Base-by-base conservation (phyloP, 1,140 invertebrate genomes). In the Pachypeltis micranthus region DNA sequence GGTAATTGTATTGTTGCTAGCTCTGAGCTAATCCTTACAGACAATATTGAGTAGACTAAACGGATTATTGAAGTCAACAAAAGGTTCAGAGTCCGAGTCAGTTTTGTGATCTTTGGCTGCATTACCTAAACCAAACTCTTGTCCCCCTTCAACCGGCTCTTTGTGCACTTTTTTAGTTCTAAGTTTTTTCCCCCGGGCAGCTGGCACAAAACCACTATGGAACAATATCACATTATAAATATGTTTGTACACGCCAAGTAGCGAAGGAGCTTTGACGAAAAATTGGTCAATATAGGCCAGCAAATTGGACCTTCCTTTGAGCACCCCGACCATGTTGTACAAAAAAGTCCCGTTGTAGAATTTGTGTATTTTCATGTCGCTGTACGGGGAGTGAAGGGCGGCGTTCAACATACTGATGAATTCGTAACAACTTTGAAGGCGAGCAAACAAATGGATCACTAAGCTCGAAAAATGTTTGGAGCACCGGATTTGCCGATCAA, bases 331-430 rank as follows among this genome's bases (percentile, higher is more conserved):
- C 7, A 87, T 73, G 77, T 89, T 88, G 68, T 89, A 90, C 2
- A 86, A 67, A 70, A 88, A 82, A 4, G 84, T 85, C 0, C 87
- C 86, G 74, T 87, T 84, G 66, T 78, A 87, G 55, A 82, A 75
- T 67, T 80, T 77, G 47, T 75, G 77, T 69, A 84, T 76, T 34
- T 74, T 72, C 31, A 77, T 77, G 68, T 73, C 70, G 61, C 74
- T 65, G 67, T 81, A 82, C 0, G 82, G 83, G 65, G 72, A 74
- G 24, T 75, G 71, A n/a, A 87, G 74, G 24, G 89, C 68, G 0
- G 73, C 73, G 76, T 89, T 89, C 19, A 90, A 74, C 63, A 80
- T 74, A 65, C 81, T 80, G 1, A 80, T 70, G 57, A 85, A 78
- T 44, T 75, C 78, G 23, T 86, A 71, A 67, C 83, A 82, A 72